Conservation (phyloP, 2,113 vertebrate genomes). For the Orientallactaga bullata region DNA sequence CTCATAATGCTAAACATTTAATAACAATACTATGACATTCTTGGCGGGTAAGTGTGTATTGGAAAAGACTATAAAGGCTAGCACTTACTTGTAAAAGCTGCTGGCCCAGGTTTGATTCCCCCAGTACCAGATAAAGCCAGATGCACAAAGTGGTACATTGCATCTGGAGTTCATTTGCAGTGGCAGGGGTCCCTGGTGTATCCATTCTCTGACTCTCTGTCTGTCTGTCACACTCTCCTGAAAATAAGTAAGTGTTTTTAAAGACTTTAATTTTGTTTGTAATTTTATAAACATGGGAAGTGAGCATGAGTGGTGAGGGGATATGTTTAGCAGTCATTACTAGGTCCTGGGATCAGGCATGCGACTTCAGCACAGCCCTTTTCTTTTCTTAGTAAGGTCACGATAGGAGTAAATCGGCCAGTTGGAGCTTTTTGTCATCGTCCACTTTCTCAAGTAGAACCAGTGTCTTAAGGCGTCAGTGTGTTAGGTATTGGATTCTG, state of each 20-base stretch:
- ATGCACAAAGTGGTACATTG: too few species aligned
- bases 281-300: neutral
- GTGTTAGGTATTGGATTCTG: neutral
- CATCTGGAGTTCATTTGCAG: too few species aligned
- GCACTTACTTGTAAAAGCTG: too few species aligned
- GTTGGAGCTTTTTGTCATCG: neutral
- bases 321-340: neutral
- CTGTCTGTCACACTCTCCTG: too few species aligned
- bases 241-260: too few species aligned
- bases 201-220: too few species aligned
- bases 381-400: neutral
- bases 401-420: neutral
- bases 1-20: neutral
- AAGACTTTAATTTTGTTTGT: constrained; percentile 37
- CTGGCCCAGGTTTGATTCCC: too few species aligned
- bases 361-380: neutral
- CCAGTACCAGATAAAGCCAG: too few species aligned
- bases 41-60: neutral
- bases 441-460: neutral
- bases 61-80: neutral
- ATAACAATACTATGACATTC: neutral
- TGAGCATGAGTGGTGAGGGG: neutral
- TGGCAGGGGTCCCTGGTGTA: too few species aligned
- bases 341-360: neutral
- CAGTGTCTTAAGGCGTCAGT: neutral